These are phyloP conservation scores for Drosophila busckii DNA, from an alignment of 1,140 invertebrate genomes.

Conservation along the genomic window DNA sequence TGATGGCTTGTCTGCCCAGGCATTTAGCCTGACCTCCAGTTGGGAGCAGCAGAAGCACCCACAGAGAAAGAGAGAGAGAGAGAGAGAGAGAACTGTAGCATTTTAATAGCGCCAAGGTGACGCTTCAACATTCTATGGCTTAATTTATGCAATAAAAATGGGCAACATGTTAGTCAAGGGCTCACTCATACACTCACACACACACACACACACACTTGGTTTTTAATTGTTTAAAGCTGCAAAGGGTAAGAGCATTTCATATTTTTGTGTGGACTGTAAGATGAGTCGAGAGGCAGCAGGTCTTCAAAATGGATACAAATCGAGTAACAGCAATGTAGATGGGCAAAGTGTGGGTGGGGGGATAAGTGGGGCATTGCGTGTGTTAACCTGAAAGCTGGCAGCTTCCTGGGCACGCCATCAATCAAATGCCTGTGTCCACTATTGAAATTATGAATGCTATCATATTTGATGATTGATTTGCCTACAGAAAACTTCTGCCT, in stretches of 20 bases:
- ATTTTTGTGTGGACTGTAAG: constrained; percentile 32
- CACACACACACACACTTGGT: constrained; percentile 10
- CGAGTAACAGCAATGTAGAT: constrained; percentile 20
- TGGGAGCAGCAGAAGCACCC: constrained; percentile 27
- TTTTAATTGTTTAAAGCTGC: constrained; percentile 53
- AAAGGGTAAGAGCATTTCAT: constrained; percentile 55
- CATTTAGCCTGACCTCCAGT: constrained; percentile 21
- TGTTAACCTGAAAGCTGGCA: constrained; percentile 2
- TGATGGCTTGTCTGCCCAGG: constrained; percentile 41
- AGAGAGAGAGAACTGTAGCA: constrained; percentile 15
- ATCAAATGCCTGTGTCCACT: constrained; percentile 66
- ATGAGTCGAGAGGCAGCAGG: constrained; percentile 36
- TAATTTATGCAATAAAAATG: constrained; percentile 77
- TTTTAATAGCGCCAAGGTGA: constrained; percentile 76
- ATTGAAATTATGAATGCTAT: constrained; percentile 73
- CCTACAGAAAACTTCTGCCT: constrained; percentile 29
- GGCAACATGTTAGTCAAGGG: constrained; percentile 34
- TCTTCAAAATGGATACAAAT: constrained; percentile 58
- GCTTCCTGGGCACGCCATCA: constrained; percentile 49
- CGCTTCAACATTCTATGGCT: constrained; percentile 72
- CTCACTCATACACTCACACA: constrained; percentile 5
- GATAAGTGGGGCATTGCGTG: neutral
- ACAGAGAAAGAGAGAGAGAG: neutral
- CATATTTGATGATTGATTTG: constrained; percentile 73
- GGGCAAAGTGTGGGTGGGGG: neutral